Percentiles rank a stretch among this genome's conserved stretches.
phyloP scores from a whole-genome alignment of 2,797 vertebrate genomes.

The Erethizon dorsatum region DNA sequence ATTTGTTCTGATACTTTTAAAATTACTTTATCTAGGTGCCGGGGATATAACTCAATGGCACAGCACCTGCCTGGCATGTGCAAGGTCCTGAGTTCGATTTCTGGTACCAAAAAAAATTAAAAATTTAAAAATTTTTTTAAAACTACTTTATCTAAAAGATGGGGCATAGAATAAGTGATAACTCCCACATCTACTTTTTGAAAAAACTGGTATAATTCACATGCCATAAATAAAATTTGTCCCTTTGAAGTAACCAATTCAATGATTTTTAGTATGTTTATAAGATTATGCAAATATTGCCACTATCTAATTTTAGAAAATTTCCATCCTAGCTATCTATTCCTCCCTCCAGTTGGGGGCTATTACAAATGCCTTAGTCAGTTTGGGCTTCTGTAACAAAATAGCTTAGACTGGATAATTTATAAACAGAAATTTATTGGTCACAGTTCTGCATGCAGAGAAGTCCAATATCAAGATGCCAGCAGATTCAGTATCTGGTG shows the following conservation, averaged over 20 bases:
- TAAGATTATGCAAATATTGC: background rate
- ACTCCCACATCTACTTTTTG: slow-evolving; percentile 18
- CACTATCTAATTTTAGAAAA: slow-evolving; percentile 33
- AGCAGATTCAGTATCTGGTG: background rate
- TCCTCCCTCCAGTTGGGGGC: background rate
- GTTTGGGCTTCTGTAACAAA: background rate
- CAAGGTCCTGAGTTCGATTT: too few relatives aligned
- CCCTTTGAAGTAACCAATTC: slow-evolving; percentile 50
- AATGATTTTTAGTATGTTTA: slow-evolving; percentile 6
- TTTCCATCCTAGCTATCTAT: background rate
- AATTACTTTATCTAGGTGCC: background rate
- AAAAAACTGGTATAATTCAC: slow-evolving; percentile 57
- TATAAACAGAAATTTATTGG: background rate
- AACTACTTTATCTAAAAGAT: slow-evolving; percentile 15
- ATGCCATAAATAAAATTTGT: background rate
- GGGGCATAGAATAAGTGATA: slow-evolving; percentile 2
- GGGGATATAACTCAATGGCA: too few relatives aligned
- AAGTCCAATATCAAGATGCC: background rate
- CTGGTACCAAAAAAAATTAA: too few relatives aligned
- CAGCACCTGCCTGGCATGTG: too few relatives aligned
- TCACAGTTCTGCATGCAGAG: background rate
- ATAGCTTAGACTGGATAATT: background rate
- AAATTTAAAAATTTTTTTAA: background rate
- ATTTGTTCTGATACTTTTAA: background rate
- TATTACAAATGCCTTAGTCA: background rate